Conservation (phyloP, 2,113 vertebrate species). For the Plotosus lineatus region DNA sequence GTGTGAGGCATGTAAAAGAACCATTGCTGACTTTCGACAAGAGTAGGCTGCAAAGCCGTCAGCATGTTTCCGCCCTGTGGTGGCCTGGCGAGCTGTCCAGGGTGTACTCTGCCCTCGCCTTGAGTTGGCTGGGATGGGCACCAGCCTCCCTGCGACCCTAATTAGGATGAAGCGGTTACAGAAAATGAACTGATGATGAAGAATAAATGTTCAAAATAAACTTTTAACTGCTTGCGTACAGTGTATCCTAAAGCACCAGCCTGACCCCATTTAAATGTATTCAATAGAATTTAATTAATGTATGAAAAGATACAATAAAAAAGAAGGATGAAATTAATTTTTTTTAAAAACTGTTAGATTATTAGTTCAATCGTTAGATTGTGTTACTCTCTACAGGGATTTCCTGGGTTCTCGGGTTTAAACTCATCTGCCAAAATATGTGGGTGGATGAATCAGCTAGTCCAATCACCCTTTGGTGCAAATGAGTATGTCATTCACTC, state of each 20-base stretch:
- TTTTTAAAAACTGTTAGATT: not conserved
- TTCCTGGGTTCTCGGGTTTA: not conserved
- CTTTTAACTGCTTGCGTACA: not conserved
- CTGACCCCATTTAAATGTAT: not conserved
- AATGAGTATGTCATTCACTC: not conserved
- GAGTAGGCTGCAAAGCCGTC: no score
- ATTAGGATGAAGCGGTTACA: no score
- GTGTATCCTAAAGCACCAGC: not conserved
- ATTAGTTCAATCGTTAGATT: not conserved
- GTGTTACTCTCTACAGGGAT: not conserved
- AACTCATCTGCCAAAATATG: not conserved
- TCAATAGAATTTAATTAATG: not conserved
- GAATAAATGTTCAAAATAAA: conserved; percentile 7
- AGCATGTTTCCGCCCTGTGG: no score
- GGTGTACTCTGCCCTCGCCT: no score
- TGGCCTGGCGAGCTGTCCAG: no score
- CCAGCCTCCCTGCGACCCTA: no score
- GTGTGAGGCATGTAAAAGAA: no score
- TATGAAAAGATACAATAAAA: not conserved
- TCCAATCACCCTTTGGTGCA: not conserved
- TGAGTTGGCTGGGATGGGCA: no score
- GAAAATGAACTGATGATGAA: no score
- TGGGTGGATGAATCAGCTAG: not conserved
- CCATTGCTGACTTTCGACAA: no score
- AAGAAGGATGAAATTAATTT: not conserved